Base-by-base conservation (phyloP, 2,888 invertebrate genomes). In the Drosophila bunnanda region DNA sequence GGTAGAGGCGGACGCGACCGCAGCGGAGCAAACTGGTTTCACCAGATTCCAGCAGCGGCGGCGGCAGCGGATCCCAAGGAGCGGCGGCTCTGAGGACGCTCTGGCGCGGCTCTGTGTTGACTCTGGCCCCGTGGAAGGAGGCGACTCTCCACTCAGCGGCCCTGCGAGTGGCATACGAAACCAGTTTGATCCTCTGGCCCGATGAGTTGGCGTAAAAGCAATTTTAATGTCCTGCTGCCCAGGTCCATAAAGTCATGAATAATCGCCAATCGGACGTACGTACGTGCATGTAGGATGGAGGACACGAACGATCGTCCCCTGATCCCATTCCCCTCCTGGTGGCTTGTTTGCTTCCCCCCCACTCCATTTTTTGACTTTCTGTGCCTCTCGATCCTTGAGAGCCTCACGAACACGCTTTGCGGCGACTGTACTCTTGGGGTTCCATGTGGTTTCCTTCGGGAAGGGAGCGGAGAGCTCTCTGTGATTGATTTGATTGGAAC, bases 131-230 rank as follows among this genome's bases (percentile, higher is more conserved):
- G 72, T 58, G 52, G 50, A 52, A 52, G 50, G 50, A 52, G 50
- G 52, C 15, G 59, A 38, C 65, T 61, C 68, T 50, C 39, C 52
- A 41, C 55, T 59, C 58, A 44, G 57, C 25, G 25, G 69, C 60
- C 10, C 64, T 79, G 84, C 86, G 82, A 87, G 78, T 78, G 80
- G 83, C 83, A 83, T 83, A 87, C 61, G 64, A 87, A 83, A 83
- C 83, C 83, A 84, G 83, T 83, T 83, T 83, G 84, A 83, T 83
- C 83, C 83, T 83, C 83, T 82, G 72, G 68, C 68, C 60, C 60
- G 77, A 86, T 88, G 86, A 88, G 86, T 86, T 86, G 86, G 87
- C 86, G 86, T 88, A 79, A 88, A 85, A 84, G 82, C 82, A 84
- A 75, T 85, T 86, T 85, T 86, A 86, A 86, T 86, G 86, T 86